A percentile compares a stretch with the other conserved stretches of the same genome.
phyloP scores from a whole-genome alignment of 2,888 invertebrate genomes.

The Thecocarcelia acutangulata region DNA sequence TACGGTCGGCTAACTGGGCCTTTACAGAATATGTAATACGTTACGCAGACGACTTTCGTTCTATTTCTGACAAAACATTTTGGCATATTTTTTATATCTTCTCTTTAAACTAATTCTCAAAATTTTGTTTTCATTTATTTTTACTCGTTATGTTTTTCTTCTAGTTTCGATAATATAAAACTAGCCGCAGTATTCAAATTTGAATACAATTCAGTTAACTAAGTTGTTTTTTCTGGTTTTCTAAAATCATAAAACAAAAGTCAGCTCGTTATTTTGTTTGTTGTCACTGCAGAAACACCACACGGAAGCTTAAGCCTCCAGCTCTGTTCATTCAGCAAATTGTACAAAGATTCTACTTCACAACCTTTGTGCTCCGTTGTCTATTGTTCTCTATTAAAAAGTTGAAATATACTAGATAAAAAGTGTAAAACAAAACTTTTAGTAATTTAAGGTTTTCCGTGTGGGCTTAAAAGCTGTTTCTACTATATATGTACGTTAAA shows the following conservation, averaged over 20 bases:
- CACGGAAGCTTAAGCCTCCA: slow-evolving; percentile 60
- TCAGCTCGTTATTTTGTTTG: slow-evolving; percentile 15
- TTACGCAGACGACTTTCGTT: slow-evolving; percentile 17
- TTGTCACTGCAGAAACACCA: slow-evolving; percentile 55
- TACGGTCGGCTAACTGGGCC: too few relatives aligned
- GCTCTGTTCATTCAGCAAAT: slow-evolving; percentile 8
- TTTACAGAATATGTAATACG: too few relatives aligned
- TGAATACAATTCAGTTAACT: slow-evolving; percentile 22
- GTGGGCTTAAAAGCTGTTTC: slow-evolving; percentile 43
- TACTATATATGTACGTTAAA: slow-evolving; percentile 37
- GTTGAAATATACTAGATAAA: background rate
- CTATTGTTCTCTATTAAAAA: background rate
- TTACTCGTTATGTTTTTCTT: background rate
- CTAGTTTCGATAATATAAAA: slow-evolving; percentile 6
- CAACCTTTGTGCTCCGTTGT: background rate
- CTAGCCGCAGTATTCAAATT: slow-evolving; percentile 5
- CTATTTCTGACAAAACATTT: background rate
- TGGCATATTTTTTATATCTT: too few relatives aligned
- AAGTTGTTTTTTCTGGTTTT: slow-evolving; percentile 21
- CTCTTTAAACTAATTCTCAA: too few relatives aligned
- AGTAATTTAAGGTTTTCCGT: slow-evolving; percentile 9
- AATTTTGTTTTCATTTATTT: background rate
- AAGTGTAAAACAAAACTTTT: slow-evolving; percentile 13
- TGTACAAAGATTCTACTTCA: slow-evolving; percentile 2
- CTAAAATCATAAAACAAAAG: slow-evolving; percentile 49